Conservation (phyloP, 2,113 vertebrate species). For the Phrynosoma platyrhinos region DNA sequence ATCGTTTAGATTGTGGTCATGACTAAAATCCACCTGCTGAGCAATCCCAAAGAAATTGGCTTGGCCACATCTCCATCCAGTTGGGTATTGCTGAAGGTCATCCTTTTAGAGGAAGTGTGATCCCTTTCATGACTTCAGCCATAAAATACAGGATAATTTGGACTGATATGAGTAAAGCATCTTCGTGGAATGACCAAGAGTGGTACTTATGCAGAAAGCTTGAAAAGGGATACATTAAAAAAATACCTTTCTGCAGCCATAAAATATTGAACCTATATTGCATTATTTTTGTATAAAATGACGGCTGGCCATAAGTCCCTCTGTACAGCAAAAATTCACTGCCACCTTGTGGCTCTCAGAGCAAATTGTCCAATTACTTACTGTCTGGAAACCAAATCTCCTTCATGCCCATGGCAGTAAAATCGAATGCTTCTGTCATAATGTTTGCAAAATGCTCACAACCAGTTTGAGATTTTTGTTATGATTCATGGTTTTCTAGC, state of each 20-base stretch:
- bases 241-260: background rate
- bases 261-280: background rate
- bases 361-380: background rate
- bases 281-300: background rate
- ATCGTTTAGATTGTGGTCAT: background rate
- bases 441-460: no score
- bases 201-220: background rate
- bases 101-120: background rate
- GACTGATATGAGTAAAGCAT: background rate
- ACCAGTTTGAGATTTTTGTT: no score
- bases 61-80: background rate
- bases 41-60: background rate
- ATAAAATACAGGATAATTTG: background rate
- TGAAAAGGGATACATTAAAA: background rate
- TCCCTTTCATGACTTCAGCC: background rate
- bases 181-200: no score
- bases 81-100: background rate
- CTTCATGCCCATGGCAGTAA: background rate
- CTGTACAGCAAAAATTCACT: constrained; percentile 47
- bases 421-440: no score
- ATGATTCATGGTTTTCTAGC: no score
- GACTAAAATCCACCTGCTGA: background rate
- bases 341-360: constrained; percentile 61
- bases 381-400: background rate
- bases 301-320: constrained; percentile 11